These are phyloP conservation scores for Corythornis vintsioides DNA, from an alignment of 2,113 vertebrate genomes.

Conservation along the genomic window DNA sequence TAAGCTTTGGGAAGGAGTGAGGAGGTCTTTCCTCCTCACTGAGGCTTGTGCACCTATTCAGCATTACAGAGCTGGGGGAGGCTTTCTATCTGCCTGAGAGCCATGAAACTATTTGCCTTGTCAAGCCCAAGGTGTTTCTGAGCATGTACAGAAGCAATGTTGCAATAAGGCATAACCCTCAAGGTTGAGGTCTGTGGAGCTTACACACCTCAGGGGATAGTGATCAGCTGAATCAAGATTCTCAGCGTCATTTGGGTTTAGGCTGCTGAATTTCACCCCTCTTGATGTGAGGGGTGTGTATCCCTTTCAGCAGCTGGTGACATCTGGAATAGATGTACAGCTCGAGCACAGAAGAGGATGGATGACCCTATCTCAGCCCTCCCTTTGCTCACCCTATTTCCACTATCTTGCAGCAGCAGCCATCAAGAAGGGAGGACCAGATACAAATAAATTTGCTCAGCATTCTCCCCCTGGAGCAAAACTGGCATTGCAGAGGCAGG, in stretches of 20 bases:
- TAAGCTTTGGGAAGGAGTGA: neutral
- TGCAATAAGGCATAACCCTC: neutral
- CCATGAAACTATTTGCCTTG: neutral
- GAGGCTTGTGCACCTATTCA: neutral
- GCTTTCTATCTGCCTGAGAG: neutral
- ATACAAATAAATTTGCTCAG: neutral
- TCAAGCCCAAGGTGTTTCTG: neutral
- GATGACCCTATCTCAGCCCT: neutral
- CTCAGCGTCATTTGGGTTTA: neutral
- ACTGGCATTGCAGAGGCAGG: neutral
- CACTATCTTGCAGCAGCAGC: neutral
- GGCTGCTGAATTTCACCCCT: neutral
- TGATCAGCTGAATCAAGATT: neutral
- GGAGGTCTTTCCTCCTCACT: neutral
- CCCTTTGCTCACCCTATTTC: neutral
- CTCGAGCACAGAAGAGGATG: neutral
- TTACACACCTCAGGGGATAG: fast-evolving
- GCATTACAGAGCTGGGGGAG: fast-evolving
- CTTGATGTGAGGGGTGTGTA: neutral
- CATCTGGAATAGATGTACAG: neutral
- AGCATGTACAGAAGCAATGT: neutral
- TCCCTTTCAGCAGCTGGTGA: neutral
- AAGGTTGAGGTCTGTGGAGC: neutral
- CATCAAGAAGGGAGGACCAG: neutral
- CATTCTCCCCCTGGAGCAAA: neutral